phyloP scores from a whole-genome alignment of 1,140 invertebrate species.

The Ctenoplectra terminalis region DNA sequence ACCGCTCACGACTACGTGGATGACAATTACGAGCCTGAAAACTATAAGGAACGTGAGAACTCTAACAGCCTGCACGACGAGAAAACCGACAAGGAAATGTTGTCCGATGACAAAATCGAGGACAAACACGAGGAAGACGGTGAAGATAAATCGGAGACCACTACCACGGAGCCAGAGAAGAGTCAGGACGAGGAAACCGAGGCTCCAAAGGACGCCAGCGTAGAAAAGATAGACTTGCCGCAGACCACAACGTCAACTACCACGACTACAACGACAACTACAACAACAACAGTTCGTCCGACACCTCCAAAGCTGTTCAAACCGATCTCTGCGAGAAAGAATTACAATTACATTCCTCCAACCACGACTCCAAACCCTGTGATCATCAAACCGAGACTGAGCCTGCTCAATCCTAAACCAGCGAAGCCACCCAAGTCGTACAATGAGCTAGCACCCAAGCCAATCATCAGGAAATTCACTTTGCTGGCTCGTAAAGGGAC shows the following conservation, averaged over 20 bases:
- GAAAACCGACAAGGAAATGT: slow-evolving; percentile 33
- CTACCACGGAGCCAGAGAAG: slow-evolving; percentile 8
- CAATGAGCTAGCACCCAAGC: slow-evolving; percentile 78
- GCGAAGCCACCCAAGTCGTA: slow-evolving; percentile 76
- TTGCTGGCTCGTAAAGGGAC: slow-evolving; percentile 63
- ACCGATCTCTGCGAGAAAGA: slow-evolving; percentile 74
- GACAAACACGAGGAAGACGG: not conserved
- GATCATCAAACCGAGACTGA: slow-evolving; percentile 74
- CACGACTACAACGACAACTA: slow-evolving; percentile 38
- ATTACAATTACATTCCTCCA: slow-evolving; percentile 76
- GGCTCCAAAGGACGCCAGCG: not conserved
- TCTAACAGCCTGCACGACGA: slow-evolving; percentile 19
- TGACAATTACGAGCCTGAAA: slow-evolving; percentile 84
- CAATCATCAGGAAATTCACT: slow-evolving; percentile 75
- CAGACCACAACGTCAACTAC: not conserved
- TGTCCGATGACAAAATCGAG: not conserved
- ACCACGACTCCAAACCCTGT: slow-evolving; percentile 78
- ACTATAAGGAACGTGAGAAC: slow-evolving; percentile 68
- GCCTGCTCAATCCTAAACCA: slow-evolving; percentile 75
- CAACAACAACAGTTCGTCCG: slow-evolving; percentile 59
- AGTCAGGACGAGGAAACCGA: not conserved
- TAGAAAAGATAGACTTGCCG: not conserved
- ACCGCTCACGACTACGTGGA: slow-evolving; percentile 81
- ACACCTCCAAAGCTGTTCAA: slow-evolving; percentile 75
- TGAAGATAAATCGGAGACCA: slow-evolving; percentile 29